Percentiles rank a stretch among this genome's conserved stretches.
Conservation (phyloP, 2,888 invertebrate species). For the Sceliomorpha sp. region DNA sequence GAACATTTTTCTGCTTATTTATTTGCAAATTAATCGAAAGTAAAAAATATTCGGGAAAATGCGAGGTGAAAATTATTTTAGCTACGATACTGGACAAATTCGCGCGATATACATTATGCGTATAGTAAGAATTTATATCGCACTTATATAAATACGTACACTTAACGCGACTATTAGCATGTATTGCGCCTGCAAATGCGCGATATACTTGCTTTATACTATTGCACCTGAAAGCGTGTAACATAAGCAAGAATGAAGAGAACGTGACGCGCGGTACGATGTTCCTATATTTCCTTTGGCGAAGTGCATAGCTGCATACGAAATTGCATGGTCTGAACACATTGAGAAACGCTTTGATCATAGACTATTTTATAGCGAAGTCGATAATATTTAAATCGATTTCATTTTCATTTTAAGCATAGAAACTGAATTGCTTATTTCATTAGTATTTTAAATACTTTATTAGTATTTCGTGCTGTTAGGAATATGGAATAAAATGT, state of each 20-base stretch:
- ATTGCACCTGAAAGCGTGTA: constrained; percentile 35
- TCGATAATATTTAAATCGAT: too few relatives aligned
- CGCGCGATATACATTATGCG: neutral
- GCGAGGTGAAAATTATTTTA: constrained; percentile 1
- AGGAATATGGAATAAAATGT: too few relatives aligned
- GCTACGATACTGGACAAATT: constrained; percentile 22
- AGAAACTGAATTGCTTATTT: too few relatives aligned
- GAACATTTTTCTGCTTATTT: too few relatives aligned
- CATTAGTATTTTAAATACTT: too few relatives aligned
- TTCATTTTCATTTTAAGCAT: too few relatives aligned
- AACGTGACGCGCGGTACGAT: constrained; percentile 40
- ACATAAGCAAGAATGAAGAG: constrained; percentile 47
- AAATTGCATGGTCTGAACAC: constrained; percentile 17
- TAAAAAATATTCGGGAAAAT: too few relatives aligned
- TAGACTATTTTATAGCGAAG: constrained; percentile 6
- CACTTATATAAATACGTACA: constrained; percentile 38
- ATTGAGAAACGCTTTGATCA: constrained; percentile 20
- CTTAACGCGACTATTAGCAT: constrained; percentile 41
- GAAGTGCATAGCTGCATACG: constrained; percentile 47
- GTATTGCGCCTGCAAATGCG: constrained; percentile 21
- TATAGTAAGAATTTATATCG: constrained; percentile 20
- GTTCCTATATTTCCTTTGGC: constrained; percentile 41
- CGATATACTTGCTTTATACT: constrained; percentile 33
- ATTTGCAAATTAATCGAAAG: too few relatives aligned
- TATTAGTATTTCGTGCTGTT: too few relatives aligned